Evolutionary conservation across 2,113 vertebrate species (phyloP).

Genomic region (Eira barbara): DNA sequence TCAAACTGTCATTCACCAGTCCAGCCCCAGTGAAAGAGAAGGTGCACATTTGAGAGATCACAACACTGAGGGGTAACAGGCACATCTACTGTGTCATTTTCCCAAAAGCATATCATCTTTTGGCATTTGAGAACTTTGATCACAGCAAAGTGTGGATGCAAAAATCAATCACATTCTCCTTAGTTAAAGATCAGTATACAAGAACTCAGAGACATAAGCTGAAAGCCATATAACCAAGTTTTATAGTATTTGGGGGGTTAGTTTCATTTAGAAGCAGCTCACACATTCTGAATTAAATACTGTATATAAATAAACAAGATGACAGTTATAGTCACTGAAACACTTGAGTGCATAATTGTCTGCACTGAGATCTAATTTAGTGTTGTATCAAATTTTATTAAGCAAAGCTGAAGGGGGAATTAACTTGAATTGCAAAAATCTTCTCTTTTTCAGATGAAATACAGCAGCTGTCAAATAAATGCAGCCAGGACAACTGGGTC

Average conservation of each 20-base stretch:
- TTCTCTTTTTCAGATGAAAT: constrained; percentile 50
- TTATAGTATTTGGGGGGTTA: background rate
- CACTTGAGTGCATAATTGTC: constrained; percentile 40
- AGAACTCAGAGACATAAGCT: background rate
- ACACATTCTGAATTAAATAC: constrained; percentile 57
- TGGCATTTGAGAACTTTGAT: constrained; percentile 1
- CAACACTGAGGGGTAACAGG: background rate
- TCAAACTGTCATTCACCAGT: constrained; percentile 69
- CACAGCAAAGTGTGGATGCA: constrained; percentile 5
- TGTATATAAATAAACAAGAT: constrained; percentile 51
- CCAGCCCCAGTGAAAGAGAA: constrained; percentile 56
- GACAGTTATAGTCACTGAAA: constrained; percentile 73
- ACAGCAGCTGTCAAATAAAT: constrained; percentile 39
- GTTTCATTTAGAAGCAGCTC: constrained; percentile 62
- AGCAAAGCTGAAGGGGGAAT: constrained; percentile 49
- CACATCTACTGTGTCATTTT: constrained; percentile 17
- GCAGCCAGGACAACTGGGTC: constrained; percentile 27
- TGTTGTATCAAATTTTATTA: constrained; percentile 49
- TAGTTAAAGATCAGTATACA: constrained; percentile 55
- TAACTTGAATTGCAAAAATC: constrained; percentile 36
- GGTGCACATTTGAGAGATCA: constrained; percentile 57
- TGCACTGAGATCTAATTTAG: constrained; percentile 10
- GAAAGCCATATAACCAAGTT: constrained; percentile 4
- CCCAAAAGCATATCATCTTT: constrained; percentile 41
- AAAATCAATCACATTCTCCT: constrained; percentile 23